These are phyloP conservation scores for Eilema sororculum DNA, from an alignment of 2,888 invertebrate genomes.

Conservation along the genomic window DNA sequence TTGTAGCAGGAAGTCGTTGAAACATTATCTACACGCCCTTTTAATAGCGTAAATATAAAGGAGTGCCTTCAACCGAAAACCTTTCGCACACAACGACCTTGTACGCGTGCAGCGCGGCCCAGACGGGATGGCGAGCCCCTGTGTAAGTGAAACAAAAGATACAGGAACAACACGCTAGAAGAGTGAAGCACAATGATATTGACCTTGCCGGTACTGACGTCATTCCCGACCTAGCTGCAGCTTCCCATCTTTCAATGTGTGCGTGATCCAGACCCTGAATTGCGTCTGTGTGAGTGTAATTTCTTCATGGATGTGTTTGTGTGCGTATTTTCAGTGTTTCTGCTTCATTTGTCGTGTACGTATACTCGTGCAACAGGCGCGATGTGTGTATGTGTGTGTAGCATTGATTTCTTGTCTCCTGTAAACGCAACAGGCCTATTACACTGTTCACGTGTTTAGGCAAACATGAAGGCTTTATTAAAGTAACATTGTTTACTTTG, in stretches of 20 bases:
- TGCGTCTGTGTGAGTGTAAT: conserved; percentile 56
- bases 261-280: conserved; percentile 85
- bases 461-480: conserved; percentile 47
- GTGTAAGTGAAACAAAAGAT: conserved; percentile 57
- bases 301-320: conserved; percentile 40
- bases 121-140: conserved; percentile 77
- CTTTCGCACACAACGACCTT: conserved; percentile 45
- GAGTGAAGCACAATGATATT: conserved; percentile 75
- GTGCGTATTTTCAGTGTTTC: conserved; percentile 40
- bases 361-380: conserved; percentile 71
- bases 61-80: conserved; percentile 33
- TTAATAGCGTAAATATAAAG: conserved; percentile 36
- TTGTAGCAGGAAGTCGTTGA: conserved; percentile 26
- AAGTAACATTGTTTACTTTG: conserved; percentile 41
- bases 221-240: conserved; percentile 88
- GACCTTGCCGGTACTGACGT: conserved; percentile 87
- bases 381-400: conserved; percentile 62
- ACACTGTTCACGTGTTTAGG: conserved; percentile 48
- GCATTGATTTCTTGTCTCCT: conserved; percentile 78
- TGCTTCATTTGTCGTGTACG: conserved; percentile 44
- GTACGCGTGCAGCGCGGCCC: conserved; percentile 71
- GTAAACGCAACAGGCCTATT: conserved; percentile 74
- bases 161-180: conserved; percentile 52
- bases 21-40: conserved; percentile 30
- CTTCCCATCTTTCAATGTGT: conserved; percentile 67